phyloP scores from a whole-genome alignment of 2,113 vertebrate species.

The Eira barbara region DNA sequence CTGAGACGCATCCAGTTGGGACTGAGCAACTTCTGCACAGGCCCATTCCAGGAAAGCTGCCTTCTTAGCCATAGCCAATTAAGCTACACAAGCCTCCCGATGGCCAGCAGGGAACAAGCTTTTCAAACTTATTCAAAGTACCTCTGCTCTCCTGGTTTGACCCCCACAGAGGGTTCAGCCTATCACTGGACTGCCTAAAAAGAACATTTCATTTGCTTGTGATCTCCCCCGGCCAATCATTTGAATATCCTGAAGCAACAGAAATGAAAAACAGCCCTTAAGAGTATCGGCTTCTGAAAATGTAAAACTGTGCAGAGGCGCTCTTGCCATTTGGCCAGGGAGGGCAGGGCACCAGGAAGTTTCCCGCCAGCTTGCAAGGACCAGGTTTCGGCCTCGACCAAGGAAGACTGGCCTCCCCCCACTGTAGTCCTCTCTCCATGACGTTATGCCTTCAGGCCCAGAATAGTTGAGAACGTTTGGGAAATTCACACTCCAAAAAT shows the following conservation, averaged over 20 bases:
- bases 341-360: neutral
- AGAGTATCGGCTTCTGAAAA: neutral
- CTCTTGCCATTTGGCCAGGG: neutral
- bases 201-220: neutral
- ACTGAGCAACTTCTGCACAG: neutral
- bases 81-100: neutral
- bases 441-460: neutral
- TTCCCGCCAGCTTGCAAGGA: neutral
- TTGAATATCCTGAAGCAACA: neutral
- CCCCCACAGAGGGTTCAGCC: neutral
- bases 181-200: neutral
- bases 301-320: neutral
- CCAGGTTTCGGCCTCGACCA: neutral
- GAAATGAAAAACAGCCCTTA: neutral
- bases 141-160: neutral
- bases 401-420: neutral
- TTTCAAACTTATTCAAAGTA: neutral
- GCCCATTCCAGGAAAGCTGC: neutral
- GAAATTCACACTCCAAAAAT: conserved; percentile 72
- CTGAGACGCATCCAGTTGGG: neutral
- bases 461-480: conserved; percentile 41
- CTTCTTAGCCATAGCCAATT: neutral
- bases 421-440: neutral
- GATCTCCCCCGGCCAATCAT: neutral
- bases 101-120: neutral